Evolutionary conservation across 2,113 vertebrate genomes (phyloP).

Genomic region (Corythoichthys haematopterus): DNA sequence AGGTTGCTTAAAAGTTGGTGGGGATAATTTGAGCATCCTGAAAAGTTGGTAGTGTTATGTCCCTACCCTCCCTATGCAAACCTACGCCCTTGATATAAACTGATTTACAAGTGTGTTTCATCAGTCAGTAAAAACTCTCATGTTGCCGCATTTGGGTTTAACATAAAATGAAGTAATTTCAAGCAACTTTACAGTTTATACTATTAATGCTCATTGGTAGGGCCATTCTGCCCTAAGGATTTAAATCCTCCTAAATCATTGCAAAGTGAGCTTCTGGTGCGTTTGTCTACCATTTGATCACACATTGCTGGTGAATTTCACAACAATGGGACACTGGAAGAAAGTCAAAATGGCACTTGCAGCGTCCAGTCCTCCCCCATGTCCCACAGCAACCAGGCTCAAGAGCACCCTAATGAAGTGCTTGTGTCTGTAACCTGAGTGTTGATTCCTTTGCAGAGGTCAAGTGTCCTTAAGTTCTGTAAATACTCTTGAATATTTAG

Average conservation of each 20-base stretch:
- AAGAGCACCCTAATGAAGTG: too few species aligned
- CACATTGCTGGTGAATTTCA: constrained; percentile 56
- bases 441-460: too few species aligned
- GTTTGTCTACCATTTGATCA: constrained; percentile 19
- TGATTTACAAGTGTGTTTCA: neutral
- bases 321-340: constrained; percentile 42
- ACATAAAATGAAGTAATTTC: neutral
- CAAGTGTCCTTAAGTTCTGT: neutral
- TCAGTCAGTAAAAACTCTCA: neutral
- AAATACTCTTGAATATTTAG: neutral
- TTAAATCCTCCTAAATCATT: neutral
- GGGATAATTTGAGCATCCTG: too few species aligned
- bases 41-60: too few species aligned
- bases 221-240: neutral
- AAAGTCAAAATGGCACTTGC: constrained; percentile 30
- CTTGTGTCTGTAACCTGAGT: too few species aligned
- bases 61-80: too few species aligned
- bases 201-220: neutral
- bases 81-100: too few species aligned
- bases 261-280: constrained; percentile 7
- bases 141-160: constrained; percentile 1
- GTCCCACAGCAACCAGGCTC: neutral
- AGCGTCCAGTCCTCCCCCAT: neutral
- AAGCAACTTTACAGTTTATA: neutral
- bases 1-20: too few species aligned